Conservation (phyloP, 2,797 vertebrate genomes). For the Meda fulgida region DNA sequence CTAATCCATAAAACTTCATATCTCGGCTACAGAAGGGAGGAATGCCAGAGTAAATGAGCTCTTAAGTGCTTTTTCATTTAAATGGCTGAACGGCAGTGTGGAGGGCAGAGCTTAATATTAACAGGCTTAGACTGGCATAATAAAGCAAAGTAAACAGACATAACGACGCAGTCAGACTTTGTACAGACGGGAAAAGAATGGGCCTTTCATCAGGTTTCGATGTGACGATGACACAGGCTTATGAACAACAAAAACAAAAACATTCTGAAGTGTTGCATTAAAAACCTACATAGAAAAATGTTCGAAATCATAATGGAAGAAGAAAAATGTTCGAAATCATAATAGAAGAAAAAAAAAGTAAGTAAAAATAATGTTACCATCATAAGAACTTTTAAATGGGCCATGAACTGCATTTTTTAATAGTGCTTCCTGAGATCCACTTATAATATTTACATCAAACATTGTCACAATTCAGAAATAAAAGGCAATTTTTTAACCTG, state of each 20-base stretch:
- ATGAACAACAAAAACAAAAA: constrained; percentile 4
- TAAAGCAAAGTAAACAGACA: constrained; percentile 50
- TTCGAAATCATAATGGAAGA: not conserved
- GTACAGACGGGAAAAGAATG: constrained; percentile 9
- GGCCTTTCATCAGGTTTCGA: constrained; percentile 24
- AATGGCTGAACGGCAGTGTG: constrained; percentile 42
- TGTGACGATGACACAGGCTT: constrained; percentile 7
- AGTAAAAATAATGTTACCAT: not conserved
- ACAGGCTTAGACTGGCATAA: constrained; percentile 44
- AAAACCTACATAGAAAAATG: not conserved
- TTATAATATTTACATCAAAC: not conserved
- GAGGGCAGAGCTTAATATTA: constrained; percentile 47
- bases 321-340: not conserved
- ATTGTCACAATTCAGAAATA: not conserved
- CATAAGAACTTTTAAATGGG: not conserved
- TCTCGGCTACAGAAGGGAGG: constrained; percentile 47
- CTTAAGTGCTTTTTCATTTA: constrained; percentile 69
- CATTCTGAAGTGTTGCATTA: not conserved
- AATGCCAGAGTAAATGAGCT: constrained; percentile 60
- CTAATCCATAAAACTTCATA: constrained; percentile 60
- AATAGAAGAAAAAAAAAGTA: not conserved
- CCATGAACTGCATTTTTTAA: not conserved
- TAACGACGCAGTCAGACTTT: constrained; percentile 15
- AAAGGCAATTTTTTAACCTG: not conserved
- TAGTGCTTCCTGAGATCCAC: not conserved